Evolutionary conservation across 1,140 invertebrate species (phyloP).

Genomic region (Procambarus virginalis): DNA sequence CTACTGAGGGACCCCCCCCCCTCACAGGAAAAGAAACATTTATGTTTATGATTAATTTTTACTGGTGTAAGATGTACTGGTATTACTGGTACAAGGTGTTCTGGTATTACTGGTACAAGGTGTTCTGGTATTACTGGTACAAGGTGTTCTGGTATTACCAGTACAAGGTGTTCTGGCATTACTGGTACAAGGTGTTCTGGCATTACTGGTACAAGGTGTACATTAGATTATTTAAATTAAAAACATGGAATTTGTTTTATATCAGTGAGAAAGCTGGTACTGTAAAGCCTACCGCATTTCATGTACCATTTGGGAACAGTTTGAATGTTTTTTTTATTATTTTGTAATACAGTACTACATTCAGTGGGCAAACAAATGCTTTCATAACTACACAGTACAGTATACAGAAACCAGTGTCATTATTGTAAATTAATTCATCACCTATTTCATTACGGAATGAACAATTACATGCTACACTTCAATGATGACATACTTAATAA

Average conservation of each 20-base stretch:
- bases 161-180: background rate
- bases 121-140: no score
- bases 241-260: background rate
- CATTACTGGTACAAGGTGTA: background rate
- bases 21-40: no score
- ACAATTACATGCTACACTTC: background rate
- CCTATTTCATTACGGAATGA: background rate
- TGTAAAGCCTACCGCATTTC: background rate
- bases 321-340: background rate
- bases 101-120: no score
- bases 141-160: no score
- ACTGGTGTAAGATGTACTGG: no score
- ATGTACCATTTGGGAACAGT: background rate
- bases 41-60: no score
- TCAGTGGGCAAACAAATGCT: background rate
- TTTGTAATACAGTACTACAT: no score
- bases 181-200: background rate
- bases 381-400: background rate
- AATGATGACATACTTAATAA: background rate
- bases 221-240: background rate
- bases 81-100: no score
- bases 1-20: no score
- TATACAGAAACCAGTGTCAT: background rate
- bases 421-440: background rate
- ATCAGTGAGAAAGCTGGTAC: background rate